A percentile compares a stretch with the other conserved stretches of the same genome.
phyloP scores from a whole-genome alignment of 2,113 vertebrate species.

The Neodon shergylaensis region DNA sequence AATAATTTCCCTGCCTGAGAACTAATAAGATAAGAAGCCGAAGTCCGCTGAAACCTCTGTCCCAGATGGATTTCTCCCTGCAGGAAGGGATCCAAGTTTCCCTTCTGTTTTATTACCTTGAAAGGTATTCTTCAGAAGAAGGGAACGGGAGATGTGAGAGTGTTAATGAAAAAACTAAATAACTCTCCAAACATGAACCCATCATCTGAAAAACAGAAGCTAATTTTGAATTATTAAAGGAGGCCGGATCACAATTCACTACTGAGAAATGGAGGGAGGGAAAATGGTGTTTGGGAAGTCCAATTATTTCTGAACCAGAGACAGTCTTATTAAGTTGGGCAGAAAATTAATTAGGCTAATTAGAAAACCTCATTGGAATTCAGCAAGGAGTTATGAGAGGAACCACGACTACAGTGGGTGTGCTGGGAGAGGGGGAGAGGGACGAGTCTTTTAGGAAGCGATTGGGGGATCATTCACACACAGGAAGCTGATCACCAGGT shows the following conservation, averaged over 20 bases:
- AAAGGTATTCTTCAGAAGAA: conserved; percentile 49
- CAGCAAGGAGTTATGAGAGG: conserved; percentile 84
- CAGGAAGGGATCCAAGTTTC: background rate
- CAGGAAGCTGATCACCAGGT: background rate
- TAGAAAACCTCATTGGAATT: conserved; percentile 89
- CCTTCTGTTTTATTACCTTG: conserved; percentile 54
- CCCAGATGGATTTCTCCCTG: conserved; percentile 68
- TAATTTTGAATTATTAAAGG: conserved; percentile 85
- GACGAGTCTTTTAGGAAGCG: conserved; percentile 65
- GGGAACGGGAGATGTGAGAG: conserved; percentile 53
- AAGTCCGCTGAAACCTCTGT: conserved; percentile 21
- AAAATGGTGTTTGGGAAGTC: conserved; percentile 85
- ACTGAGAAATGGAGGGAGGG: conserved; percentile 79
- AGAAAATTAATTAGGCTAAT: conserved; percentile 92
- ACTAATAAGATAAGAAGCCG: conserved; percentile 15
- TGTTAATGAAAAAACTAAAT: conserved; percentile 87
- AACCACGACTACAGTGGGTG: conserved; percentile 60
- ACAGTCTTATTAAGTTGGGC: conserved; percentile 90
- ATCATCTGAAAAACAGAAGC: conserved; percentile 80
- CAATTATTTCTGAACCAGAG: conserved; percentile 88
- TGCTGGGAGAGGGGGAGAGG: background rate
- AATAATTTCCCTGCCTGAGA: conserved; percentile 43
- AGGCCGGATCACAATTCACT: conserved; percentile 76
- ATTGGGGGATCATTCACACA: conserved; percentile 10
- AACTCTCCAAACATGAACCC: conserved; percentile 78